Evolutionary conservation across 2,113 vertebrate species (phyloP).

Genomic region (Gnathonemus longibarbis): DNA sequence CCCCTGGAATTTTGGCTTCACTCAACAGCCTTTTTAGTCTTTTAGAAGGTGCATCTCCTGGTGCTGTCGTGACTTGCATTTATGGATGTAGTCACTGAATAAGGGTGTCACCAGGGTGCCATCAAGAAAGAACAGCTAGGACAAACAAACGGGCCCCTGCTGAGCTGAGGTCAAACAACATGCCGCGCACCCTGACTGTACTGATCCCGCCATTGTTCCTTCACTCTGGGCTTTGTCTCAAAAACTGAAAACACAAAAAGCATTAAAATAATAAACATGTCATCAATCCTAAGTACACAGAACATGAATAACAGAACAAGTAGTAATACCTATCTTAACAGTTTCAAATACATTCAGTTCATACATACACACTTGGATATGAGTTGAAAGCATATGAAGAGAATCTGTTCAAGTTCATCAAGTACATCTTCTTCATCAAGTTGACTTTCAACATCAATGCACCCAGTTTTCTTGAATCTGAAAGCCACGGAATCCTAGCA

Average conservation of each 20-base stretch:
- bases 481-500: not conserved
- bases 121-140: constrained; percentile 54
- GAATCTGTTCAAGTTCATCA: not conserved
- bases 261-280: not conserved
- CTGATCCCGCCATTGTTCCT: constrained; percentile 54
- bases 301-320: not conserved
- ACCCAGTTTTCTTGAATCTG: not conserved
- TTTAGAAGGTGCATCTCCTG: constrained; percentile 49
- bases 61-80: constrained; percentile 49
- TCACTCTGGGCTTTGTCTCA: constrained; percentile 41
- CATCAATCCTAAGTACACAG: not conserved
- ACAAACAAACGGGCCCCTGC: constrained; percentile 64
- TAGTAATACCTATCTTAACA: not conserved
- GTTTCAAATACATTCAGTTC: not conserved
- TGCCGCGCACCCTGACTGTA: constrained; percentile 35
- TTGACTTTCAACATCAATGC: not conserved
- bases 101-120: constrained; percentile 48
- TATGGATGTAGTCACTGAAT: constrained; percentile 59
- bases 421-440: not conserved
- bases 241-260: constrained; percentile 31
- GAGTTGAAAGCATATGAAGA: not conserved
- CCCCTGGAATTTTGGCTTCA: constrained; percentile 64
- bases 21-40: constrained; percentile 44
- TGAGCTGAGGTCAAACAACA: constrained; percentile 61
- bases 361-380: not conserved